Percentiles rank a stretch among this genome's conserved stretches.
These are phyloP conservation scores for Xestia rhomboidea DNA, from an alignment of 2,888 invertebrate species.

Conservation along the genomic window DNA sequence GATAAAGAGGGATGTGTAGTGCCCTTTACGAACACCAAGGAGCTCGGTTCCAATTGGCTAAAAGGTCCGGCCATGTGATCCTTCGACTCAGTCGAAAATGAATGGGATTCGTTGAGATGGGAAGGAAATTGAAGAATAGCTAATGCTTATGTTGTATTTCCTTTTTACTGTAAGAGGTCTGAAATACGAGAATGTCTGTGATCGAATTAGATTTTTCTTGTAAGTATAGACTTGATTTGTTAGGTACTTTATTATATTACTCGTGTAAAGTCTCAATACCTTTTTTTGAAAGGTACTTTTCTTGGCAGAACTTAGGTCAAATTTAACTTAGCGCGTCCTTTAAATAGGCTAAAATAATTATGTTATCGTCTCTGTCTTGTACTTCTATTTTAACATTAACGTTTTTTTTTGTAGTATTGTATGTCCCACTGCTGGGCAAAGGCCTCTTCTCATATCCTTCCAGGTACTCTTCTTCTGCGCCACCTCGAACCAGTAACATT, in stretches of 20 bases:
- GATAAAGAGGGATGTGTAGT: constrained; percentile 56
- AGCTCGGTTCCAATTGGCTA: constrained; percentile 61
- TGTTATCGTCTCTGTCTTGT: too few species aligned
- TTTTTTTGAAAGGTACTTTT: background rate
- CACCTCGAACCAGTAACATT: too few species aligned
- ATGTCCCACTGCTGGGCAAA: too few species aligned
- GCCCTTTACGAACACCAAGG: constrained; percentile 45
- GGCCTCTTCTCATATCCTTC: too few species aligned
- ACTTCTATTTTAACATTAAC: too few species aligned
- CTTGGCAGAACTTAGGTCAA: background rate
- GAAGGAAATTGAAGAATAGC: constrained; percentile 21
- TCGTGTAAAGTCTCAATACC: background rate
- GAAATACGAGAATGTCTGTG: background rate
- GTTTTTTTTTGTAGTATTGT: too few species aligned
- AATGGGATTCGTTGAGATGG: constrained; percentile 22
- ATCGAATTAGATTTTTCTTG: background rate
- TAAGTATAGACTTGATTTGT: background rate
- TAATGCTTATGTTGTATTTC: constrained; percentile 18
- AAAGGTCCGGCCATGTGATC: constrained; percentile 55
- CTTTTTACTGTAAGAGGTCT: background rate
- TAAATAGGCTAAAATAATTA: background rate
- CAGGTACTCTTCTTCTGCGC: too few species aligned
- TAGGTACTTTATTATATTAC: background rate
- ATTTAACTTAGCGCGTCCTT: background rate
- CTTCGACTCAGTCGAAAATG: constrained; percentile 46